Conservation (phyloP, 2,797 vertebrate genomes). For the Melanotaenia nigrans region DNA sequence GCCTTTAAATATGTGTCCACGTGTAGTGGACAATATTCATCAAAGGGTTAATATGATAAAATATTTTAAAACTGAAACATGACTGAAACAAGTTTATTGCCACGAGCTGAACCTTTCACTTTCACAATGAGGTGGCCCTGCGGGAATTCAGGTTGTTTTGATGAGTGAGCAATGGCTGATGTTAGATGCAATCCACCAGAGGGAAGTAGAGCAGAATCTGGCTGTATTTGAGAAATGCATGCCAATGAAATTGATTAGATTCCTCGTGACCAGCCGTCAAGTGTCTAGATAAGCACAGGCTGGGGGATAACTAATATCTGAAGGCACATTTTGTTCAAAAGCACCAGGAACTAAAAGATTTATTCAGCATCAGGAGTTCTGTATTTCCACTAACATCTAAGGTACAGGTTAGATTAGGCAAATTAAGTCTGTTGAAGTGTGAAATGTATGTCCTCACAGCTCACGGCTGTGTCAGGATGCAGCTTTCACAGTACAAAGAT, state of each 20-base stretch:
- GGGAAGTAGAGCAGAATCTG: constrained; percentile 1
- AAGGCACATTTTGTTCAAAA: not conserved
- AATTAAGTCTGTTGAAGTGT: constrained; percentile 2
- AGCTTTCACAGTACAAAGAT: not conserved
- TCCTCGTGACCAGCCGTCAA: not conserved
- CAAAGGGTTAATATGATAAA: not conserved
- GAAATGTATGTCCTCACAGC: not conserved
- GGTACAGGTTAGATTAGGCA: not conserved
- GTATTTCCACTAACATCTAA: not conserved
- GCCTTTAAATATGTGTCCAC: too few relatives aligned
- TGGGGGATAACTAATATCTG: not conserved
- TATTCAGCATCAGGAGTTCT: not conserved
- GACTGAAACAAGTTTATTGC: not conserved
- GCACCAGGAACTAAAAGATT: not conserved
- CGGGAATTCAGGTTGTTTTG: too few relatives aligned
- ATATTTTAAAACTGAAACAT: not conserved
- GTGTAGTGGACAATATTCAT: too few relatives aligned
- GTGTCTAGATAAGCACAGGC: not conserved
- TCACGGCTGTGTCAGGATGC: not conserved
- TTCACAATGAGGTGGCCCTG: not conserved
- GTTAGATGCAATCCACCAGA: not conserved
- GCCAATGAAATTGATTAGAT: not conserved
- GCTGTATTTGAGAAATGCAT: not conserved
- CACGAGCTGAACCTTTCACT: not conserved
- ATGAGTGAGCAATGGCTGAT: constrained; percentile 1